Conservation (phyloP, 2,888 invertebrate species). For the Apamea sordens region DNA sequence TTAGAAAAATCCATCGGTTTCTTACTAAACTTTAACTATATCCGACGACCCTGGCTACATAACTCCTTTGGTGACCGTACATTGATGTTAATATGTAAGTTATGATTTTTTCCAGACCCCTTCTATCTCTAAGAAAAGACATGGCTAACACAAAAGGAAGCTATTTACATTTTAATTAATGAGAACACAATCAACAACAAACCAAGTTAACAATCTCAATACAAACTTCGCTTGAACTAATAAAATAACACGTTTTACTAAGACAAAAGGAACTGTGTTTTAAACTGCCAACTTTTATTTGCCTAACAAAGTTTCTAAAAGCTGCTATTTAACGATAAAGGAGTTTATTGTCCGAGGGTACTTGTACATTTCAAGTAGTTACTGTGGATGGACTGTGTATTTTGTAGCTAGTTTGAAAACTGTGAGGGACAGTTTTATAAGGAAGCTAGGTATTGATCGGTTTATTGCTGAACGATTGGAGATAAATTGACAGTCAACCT, state of each 20-base stretch:
- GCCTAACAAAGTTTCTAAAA: slow-evolving; percentile 67
- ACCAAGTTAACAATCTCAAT: slow-evolving; percentile 42
- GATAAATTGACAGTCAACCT: not conserved
- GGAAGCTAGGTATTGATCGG: too few species aligned
- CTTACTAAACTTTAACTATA: too few species aligned
- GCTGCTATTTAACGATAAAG: slow-evolving; percentile 67
- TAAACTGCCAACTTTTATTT: slow-evolving; percentile 67
- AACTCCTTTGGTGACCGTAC: not conserved
- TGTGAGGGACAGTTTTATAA: not conserved
- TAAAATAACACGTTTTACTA: slow-evolving; percentile 53
- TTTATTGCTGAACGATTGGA: not conserved
- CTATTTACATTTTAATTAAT: slow-evolving; percentile 27
- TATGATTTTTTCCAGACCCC: not conserved
- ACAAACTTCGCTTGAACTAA: slow-evolving; percentile 48
- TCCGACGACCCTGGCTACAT: too few species aligned
- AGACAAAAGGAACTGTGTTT: slow-evolving; percentile 63
- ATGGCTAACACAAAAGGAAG: not conserved
- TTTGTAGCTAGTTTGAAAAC: slow-evolving; percentile 42
- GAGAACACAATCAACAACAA: slow-evolving; percentile 35
- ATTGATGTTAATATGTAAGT: not conserved
- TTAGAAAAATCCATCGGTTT: too few species aligned
- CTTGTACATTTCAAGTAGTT: slow-evolving; percentile 54
- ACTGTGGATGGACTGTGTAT: slow-evolving; percentile 31
- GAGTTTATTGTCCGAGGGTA: slow-evolving; percentile 58
- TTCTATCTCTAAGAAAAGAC: not conserved